Evolutionary conservation across 2,888 invertebrate genomes (phyloP), one percentile per base, ranked within the genome.

Genomic region (Scaptomyza reducta): DNA sequence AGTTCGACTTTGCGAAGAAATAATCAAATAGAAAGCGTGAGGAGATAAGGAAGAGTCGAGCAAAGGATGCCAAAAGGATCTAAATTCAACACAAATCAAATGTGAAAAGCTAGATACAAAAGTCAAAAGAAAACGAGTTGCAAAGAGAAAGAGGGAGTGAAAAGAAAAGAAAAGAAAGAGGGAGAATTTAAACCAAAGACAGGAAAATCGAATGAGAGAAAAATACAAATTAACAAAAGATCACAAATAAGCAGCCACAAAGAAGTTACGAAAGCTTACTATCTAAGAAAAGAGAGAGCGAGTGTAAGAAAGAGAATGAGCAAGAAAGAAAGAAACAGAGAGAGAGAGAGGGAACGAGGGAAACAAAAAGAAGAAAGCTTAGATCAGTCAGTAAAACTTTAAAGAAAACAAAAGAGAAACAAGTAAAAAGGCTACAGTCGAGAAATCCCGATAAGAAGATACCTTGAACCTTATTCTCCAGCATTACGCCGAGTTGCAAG

Each of bases 21-120:
- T 33, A 62, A 29, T 55, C 41, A 46, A 50, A 11, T 38, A 31
- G n/a, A 72, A 45, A 44, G 41, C 31, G 51, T n/a, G 31, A 18
- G 33, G 10, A 40, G 16, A 10, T 10, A 31, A 31, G 10, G 35
- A 22, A 42, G 18, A 3, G 10, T 16, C 33, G 13, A 22, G 31
- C n/a, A 58, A 31, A 25, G 29, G 16, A 40, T 54, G 41, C n/a
- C 33, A 13, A 70, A 70, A 44, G 38, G 44, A 49, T 56, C 35
- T 38, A 22, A 69, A 56, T 42, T 29, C 14, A n/a, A 14, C 25
- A 14, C 1, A n/a, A 35, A n/a, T 9, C 6, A 31, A 10, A 9
- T 31, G 3, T 9, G 13, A 13, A 33, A 13, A 13, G 33, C 0
- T 11, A n/a, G 1, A 22, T 2, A n/a, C 14, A 29, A 0, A n/a